Conservation (phyloP, 2,113 vertebrate species). For the Bubo bubo region DNA sequence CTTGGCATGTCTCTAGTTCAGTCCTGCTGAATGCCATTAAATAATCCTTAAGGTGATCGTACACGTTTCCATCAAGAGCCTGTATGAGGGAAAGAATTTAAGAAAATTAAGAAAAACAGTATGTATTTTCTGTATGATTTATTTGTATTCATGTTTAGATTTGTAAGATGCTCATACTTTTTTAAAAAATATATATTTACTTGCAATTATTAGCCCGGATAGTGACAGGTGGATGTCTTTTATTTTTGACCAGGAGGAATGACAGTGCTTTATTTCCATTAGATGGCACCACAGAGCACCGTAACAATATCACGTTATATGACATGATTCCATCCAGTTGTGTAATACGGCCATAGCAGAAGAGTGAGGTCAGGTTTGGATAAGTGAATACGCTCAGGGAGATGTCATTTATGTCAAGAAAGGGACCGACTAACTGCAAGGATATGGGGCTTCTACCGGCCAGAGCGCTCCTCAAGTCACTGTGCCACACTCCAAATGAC, state of each 20-base stretch:
- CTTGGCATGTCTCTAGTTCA: constrained; percentile 93
- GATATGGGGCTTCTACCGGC: background rate
- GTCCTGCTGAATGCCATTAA: constrained; percentile 93
- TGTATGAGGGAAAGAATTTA: background rate
- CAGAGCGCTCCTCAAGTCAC: background rate
- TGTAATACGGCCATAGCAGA: background rate
- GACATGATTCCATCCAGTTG: background rate
- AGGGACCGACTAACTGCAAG: background rate
- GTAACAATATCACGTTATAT: background rate
- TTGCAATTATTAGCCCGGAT: background rate
- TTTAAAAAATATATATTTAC: background rate
- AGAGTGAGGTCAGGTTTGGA: background rate
- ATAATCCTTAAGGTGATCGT: constrained; percentile 93
- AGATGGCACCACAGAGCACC: constrained; percentile 60
- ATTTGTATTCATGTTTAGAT: rapidly evolving
- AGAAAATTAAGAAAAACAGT: background rate
- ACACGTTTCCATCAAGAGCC: constrained; percentile 93
- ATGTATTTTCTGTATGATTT: rapidly evolving
- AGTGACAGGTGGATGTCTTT: background rate
- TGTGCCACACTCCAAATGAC: background rate
- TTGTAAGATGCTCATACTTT: rapidly evolving
- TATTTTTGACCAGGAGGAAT: background rate
- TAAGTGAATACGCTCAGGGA: background rate
- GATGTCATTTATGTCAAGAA: background rate
- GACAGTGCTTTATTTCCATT: background rate